Conservation (phyloP, 2,113 vertebrate species). For the Irena cyanogastra region DNA sequence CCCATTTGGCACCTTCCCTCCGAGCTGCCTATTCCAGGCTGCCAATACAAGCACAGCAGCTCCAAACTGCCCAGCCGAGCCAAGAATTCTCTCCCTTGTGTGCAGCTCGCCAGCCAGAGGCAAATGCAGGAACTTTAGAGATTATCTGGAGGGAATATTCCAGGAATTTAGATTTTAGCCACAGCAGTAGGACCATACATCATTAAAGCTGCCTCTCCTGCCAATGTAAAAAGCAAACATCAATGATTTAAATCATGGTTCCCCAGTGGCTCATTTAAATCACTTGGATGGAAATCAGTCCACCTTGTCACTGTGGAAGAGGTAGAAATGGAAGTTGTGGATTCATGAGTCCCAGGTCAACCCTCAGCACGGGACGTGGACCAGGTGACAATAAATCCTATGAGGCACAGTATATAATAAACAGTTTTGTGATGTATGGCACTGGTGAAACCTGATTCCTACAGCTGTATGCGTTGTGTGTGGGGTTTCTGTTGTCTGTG, state of each 20-base stretch:
- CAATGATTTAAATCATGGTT: slow-evolving; percentile 4
- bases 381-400: background rate
- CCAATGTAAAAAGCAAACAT: slow-evolving; percentile 48
- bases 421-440: background rate
- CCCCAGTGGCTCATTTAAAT: slow-evolving; percentile 40
- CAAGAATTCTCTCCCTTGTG: background rate
- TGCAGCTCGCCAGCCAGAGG: background rate
- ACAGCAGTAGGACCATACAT: background rate
- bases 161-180: slow-evolving; percentile 37
- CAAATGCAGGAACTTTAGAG: slow-evolving; percentile 40
- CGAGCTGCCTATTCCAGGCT: slow-evolving; percentile 14
- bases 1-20: background rate
- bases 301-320: slow-evolving; percentile 11
- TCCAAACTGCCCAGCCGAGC: background rate
- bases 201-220: slow-evolving; percentile 49
- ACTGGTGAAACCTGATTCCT: background rate
- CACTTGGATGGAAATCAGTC: slow-evolving; percentile 46
- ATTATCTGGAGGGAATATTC: slow-evolving; percentile 36
- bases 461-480: background rate
- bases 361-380: rapidly evolving
- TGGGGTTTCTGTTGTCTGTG: background rate
- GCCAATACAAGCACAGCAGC: slow-evolving; percentile 28
- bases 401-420: background rate
- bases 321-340: background rate
- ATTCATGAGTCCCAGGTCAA: slow-evolving; percentile 34